These are phyloP conservation scores for Penaeus monodon DNA, from an alignment of 2,888 invertebrate genomes.

Conservation along the genomic window DNA sequence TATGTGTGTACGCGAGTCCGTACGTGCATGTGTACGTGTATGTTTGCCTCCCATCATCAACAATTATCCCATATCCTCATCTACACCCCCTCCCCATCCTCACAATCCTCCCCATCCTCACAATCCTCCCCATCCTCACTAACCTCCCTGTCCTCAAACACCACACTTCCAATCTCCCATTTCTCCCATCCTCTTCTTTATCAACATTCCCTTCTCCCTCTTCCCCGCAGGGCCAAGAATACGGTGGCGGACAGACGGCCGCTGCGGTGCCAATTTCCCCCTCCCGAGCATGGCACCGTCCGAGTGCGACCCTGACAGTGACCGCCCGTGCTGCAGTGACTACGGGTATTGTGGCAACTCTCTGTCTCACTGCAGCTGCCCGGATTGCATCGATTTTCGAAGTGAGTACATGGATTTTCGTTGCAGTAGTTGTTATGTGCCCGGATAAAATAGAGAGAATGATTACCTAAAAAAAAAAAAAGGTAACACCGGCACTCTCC, in stretches of 20 bases:
- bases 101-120: neutral
- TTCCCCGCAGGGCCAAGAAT: conserved; percentile 44
- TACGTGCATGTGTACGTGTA: no score
- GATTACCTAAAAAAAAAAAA: no score
- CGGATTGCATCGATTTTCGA: conserved; percentile 61
- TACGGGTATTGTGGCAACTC: conserved; percentile 65
- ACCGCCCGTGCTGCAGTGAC: conserved; percentile 64
- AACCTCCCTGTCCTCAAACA: neutral
- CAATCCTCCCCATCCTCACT: neutral
- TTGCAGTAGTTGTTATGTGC: neutral
- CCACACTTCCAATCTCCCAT: neutral
- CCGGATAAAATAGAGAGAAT: no score
- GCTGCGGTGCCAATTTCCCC: conserved; percentile 59
- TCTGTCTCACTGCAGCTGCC: conserved; percentile 57
- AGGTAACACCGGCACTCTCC: no score
- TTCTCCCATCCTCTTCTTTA: no score
- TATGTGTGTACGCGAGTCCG: no score
- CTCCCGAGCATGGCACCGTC: conserved; percentile 34
- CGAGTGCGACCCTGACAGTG: conserved; percentile 59
- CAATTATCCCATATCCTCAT: no score
- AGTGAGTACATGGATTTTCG: conserved; percentile 29
- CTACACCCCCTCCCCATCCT: neutral
- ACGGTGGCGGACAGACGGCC: conserved; percentile 58
- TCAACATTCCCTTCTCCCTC: neutral
- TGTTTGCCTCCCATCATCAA: no score